phyloP scores from a whole-genome alignment of 2,888 invertebrate genomes.

The Parnassius smintheus region DNA sequence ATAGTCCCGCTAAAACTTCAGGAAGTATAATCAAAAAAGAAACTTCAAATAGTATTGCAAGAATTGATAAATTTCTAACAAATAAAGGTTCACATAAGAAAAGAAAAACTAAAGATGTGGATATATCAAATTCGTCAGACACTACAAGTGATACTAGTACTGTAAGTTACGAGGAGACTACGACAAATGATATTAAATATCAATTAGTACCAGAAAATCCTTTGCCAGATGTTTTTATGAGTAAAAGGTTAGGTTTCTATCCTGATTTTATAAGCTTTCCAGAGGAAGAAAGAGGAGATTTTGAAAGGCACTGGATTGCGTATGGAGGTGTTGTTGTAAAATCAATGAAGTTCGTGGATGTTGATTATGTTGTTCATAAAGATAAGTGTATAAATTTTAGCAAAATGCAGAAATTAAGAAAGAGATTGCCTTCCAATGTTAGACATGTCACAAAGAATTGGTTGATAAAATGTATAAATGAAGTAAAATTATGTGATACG shows the following conservation, averaged over 20 bases:
- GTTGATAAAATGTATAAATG: conserved; percentile 65
- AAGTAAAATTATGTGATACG: conserved; percentile 55
- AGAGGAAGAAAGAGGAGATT: conserved; percentile 56
- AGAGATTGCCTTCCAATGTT: conserved; percentile 44
- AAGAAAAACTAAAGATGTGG: conserved; percentile 30
- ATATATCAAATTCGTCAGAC: conserved; percentile 31
- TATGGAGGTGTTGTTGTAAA: conserved; percentile 78
- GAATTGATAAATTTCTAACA: conserved; percentile 31
- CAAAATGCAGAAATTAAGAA: conserved; percentile 53
- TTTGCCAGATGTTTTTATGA: conserved; percentile 59
- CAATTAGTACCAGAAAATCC: conserved; percentile 53
- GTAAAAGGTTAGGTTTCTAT: conserved; percentile 64
- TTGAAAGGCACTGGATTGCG: conserved; percentile 84
- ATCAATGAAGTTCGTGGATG: conserved; percentile 52
- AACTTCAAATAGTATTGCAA: conserved; percentile 19
- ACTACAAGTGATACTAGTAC: conserved; percentile 17
- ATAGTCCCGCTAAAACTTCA: conserved; percentile 40
- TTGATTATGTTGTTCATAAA: conserved; percentile 64
- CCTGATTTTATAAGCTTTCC: conserved; percentile 71
- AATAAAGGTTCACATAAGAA: conserved; percentile 24
- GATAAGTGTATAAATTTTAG: conserved; percentile 47
- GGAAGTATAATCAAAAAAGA: conserved; percentile 25
- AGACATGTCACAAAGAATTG: conserved; percentile 65
- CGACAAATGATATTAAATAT: conserved; percentile 30
- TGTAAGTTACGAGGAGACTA: conserved; percentile 18